A percentile compares a stretch with the other conserved stretches of the same genome.
These are phyloP conservation scores for Eledona agricola DNA, from an alignment of 2,888 invertebrate genomes.

Conservation along the genomic window DNA sequence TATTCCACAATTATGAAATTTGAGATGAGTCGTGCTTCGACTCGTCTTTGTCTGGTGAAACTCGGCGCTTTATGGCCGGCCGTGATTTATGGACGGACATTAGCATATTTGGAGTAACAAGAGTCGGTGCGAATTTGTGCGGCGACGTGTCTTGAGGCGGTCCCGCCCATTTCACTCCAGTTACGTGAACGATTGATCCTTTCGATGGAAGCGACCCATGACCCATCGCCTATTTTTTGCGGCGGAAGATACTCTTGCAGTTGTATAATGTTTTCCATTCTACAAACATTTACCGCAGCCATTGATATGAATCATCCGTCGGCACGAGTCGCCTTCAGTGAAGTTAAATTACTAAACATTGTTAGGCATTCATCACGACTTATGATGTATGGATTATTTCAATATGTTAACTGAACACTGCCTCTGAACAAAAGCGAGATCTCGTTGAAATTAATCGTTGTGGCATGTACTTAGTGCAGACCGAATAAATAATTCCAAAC, in stretches of 20 bases:
- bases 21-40: constrained; percentile 25
- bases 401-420: constrained; percentile 38
- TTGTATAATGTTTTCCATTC: constrained; percentile 40
- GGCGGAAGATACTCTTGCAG: constrained; percentile 25
- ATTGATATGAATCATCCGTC: constrained; percentile 49
- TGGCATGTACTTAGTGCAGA: constrained; percentile 18
- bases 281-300: constrained; percentile 40
- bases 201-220: constrained; percentile 27
- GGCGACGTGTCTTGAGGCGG: not conserved
- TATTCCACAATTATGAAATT: constrained; percentile 36
- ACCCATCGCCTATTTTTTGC: constrained; percentile 34
- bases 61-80: constrained; percentile 9
- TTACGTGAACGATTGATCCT: constrained; percentile 27
- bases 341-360: constrained; percentile 52
- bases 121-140: too few species aligned
- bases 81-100: too few species aligned
- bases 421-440: constrained; percentile 44
- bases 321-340: constrained; percentile 53
- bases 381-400: constrained; percentile 49
- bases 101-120: constrained; percentile 1
- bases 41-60: constrained; percentile 31
- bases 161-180: constrained; percentile 22
- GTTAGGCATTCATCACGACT: constrained; percentile 50
- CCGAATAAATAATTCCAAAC: constrained; percentile 16
- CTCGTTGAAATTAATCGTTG: constrained; percentile 26